A percentile compares a stretch with the other conserved stretches of the same genome.
Conservation (phyloP, 2,113 vertebrate genomes). For the Muntiacus reevesi region DNA sequence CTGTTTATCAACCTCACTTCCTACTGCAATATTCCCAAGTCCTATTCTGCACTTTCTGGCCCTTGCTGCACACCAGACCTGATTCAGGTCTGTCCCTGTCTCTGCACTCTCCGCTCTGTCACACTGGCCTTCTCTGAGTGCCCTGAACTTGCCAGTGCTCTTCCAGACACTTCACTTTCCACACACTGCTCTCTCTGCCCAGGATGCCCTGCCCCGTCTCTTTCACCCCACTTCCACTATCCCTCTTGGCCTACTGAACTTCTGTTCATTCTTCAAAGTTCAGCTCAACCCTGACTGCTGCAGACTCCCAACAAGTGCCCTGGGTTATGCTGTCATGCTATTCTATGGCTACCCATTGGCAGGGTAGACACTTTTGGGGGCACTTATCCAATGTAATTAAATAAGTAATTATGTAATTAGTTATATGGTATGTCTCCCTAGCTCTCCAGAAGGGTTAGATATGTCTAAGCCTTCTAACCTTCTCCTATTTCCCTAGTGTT, state of each 20-base stretch:
- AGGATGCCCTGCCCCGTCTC: not conserved
- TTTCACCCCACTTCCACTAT: no score
- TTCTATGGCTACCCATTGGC: not conserved
- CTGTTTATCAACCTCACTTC: not conserved
- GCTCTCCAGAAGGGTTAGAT: not conserved
- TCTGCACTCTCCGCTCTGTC: not conserved
- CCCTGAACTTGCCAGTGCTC: not conserved
- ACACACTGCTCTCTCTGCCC: not conserved
- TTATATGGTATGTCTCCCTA: not conserved
- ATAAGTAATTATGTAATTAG: not conserved
- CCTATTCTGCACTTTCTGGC: not conserved
- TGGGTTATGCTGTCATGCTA: not conserved
- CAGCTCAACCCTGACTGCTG: not conserved
- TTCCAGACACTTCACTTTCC: not conserved
- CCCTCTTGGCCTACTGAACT: not conserved
- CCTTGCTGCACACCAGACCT: not conserved
- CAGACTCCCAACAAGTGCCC: not conserved
- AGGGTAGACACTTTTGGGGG: not conserved
- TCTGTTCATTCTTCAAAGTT: not conserved
- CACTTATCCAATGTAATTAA: not conserved
- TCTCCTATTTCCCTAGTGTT: not conserved
- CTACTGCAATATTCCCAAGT: not conserved
- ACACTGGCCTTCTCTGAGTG: not conserved
- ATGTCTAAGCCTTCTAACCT: not conserved
- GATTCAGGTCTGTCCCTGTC: not conserved